These are phyloP conservation scores for Pseudorasbora parva DNA, from an alignment of 2,113 vertebrate species.

Conservation along the genomic window DNA sequence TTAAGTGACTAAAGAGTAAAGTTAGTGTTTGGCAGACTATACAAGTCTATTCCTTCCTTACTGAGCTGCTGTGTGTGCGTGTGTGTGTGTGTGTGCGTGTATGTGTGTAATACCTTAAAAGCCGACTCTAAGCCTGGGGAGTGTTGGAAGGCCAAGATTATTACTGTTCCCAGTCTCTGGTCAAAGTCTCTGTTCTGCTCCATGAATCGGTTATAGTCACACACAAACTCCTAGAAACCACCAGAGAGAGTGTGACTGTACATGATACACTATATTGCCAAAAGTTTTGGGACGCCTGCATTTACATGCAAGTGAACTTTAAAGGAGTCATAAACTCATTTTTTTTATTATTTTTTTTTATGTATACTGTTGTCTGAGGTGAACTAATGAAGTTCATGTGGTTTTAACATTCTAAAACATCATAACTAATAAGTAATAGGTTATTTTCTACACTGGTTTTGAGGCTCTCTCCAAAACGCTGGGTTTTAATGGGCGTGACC, in stretches of 20 bases:
- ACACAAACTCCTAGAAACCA: conserved; percentile 74
- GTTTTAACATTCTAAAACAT: too few relatives aligned
- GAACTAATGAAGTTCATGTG: too few relatives aligned
- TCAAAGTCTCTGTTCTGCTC: conserved; percentile 81
- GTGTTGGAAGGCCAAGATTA: conserved; percentile 82
- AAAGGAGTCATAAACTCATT: too few relatives aligned
- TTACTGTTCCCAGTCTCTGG: conserved; percentile 78
- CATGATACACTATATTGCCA: neutral
- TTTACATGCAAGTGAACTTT: too few relatives aligned
- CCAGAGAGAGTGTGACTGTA: neutral
- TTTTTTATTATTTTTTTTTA: too few relatives aligned
- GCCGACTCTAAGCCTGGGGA: conserved; percentile 76
- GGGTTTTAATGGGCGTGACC: too few relatives aligned
- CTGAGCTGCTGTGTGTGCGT: neutral
- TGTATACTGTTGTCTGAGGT: too few relatives aligned
- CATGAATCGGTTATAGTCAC: conserved; percentile 72
- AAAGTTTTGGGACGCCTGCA: too few relatives aligned
- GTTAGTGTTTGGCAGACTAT: neutral
- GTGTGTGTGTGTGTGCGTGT: too few relatives aligned
- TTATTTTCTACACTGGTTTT: too few relatives aligned
- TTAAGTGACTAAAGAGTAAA: neutral
- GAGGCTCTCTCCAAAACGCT: too few relatives aligned
- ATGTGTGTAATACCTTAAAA: conserved; percentile 74
- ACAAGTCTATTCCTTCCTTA: neutral
- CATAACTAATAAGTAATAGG: too few relatives aligned